These are phyloP conservation scores for Maccullochella peelii DNA, from an alignment of 2,113 vertebrate genomes.

Conservation along the genomic window DNA sequence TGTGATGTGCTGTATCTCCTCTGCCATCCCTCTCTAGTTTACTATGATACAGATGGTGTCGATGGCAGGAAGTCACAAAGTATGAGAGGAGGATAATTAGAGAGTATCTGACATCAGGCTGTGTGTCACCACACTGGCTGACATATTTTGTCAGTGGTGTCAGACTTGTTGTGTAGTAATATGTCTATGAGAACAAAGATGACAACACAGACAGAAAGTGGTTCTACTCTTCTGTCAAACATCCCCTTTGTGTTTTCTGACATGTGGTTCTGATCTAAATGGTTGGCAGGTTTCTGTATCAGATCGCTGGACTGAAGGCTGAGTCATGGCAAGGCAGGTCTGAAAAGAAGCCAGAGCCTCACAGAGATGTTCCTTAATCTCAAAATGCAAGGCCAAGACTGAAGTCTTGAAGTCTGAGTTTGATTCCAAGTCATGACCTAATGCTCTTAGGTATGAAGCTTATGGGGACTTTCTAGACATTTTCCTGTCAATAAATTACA, in stretches of 20 bases:
- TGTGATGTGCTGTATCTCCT: background rate
- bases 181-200: background rate
- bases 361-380: constrained; percentile 18
- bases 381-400: background rate
- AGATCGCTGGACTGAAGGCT: constrained; percentile 24
- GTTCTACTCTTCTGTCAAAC: background rate
- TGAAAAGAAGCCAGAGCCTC: constrained; percentile 1
- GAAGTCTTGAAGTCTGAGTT: constrained; percentile 6
- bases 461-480: background rate
- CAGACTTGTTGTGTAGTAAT: background rate
- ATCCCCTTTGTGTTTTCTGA: background rate
- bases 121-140: constrained; percentile 4
- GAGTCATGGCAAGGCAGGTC: constrained; percentile 21
- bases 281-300: constrained; percentile 26
- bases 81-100: constrained; percentile 39
- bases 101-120: constrained; percentile 22
- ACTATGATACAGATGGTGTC: background rate
- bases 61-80: constrained; percentile 35
- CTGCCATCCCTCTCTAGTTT: background rate
- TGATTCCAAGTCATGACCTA: background rate
- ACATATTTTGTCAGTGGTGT: constrained; percentile 42
- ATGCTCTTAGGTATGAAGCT: background rate
- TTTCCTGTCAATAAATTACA: background rate
- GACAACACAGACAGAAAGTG: background rate
- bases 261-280: constrained; percentile 7